phyloP scores from a whole-genome alignment of 2,888 invertebrate species.

The Diarsia mendica region DNA sequence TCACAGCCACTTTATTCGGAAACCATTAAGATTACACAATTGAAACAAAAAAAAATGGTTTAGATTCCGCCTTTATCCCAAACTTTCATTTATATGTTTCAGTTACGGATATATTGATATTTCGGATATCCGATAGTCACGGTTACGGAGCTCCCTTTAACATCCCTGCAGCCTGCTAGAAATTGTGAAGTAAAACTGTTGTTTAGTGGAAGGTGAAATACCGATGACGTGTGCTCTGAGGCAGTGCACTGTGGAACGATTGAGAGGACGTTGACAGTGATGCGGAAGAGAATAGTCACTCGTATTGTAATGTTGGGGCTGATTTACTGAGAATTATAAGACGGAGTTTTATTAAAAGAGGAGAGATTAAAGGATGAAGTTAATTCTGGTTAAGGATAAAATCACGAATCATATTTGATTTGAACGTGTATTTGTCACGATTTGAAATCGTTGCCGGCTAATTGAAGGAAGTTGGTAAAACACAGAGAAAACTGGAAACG shows the following conservation, averaged over 20 bases:
- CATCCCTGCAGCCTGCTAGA: slow-evolving; percentile 34
- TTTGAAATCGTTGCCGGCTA: background rate
- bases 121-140: too few species aligned
- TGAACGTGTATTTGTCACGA: background rate
- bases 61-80: too few species aligned
- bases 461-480: background rate
- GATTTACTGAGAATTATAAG: background rate
- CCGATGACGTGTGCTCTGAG: slow-evolving; percentile 48
- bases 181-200: slow-evolving; percentile 54
- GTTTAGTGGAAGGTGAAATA: slow-evolving; percentile 47
- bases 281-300: slow-evolving; percentile 5
- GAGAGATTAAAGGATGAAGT: background rate
- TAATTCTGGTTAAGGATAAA: background rate
- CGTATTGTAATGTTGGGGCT: background rate
- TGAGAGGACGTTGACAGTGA: slow-evolving; percentile 43
- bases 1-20: too few species aligned
- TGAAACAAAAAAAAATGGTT: too few species aligned
- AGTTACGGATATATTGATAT: too few species aligned
- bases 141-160: too few species aligned
- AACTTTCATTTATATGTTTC: too few species aligned
- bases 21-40: too few species aligned
- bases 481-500: background rate
- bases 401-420: background rate
- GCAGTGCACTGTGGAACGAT: slow-evolving; percentile 34
- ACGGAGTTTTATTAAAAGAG: too few species aligned